Conservation (phyloP, 2,797 vertebrate genomes). For the Crenuchus spilurus region DNA sequence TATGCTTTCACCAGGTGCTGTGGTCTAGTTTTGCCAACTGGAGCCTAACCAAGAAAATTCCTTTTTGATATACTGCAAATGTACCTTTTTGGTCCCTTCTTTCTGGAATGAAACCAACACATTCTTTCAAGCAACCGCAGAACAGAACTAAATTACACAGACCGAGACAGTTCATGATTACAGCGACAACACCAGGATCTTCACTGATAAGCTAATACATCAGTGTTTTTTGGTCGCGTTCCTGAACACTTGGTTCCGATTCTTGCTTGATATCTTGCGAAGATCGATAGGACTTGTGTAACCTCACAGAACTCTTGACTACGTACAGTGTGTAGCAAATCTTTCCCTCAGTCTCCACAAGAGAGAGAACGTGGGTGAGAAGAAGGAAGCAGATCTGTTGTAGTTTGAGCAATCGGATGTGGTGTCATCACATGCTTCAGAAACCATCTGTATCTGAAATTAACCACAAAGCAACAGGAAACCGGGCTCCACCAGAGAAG, state of each 20-base stretch:
- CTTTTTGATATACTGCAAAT: too few relatives aligned
- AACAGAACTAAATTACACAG: too few relatives aligned
- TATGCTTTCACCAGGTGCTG: too few relatives aligned
- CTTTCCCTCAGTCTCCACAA: neutral
- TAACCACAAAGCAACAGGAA: conserved; percentile 61
- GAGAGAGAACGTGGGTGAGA: conserved; percentile 21
- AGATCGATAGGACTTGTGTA: neutral
- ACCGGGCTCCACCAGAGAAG: conserved; percentile 6
- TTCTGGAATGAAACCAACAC: too few relatives aligned
- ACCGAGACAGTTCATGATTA: too few relatives aligned
- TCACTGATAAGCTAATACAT: too few relatives aligned
- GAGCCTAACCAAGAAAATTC: too few relatives aligned
- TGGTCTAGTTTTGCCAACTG: too few relatives aligned
- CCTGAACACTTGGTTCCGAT: neutral
- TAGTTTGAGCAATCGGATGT: conserved; percentile 62
- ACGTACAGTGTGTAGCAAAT: neutral
- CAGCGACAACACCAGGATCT: too few relatives aligned
- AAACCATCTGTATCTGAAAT: conserved; percentile 56
- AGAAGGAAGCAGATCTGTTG: conserved; percentile 62
- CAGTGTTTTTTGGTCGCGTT: too few relatives aligned
- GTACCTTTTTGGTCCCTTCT: too few relatives aligned
- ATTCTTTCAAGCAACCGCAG: too few relatives aligned
- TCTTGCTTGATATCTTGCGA: neutral
- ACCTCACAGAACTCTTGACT: neutral
- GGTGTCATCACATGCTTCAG: conserved; percentile 54